Percentiles rank a stretch among this genome's conserved stretches.
Conservation (phyloP, 53 echinoderm and acorn worm genomes). For the Crossaster papposus region DNA sequence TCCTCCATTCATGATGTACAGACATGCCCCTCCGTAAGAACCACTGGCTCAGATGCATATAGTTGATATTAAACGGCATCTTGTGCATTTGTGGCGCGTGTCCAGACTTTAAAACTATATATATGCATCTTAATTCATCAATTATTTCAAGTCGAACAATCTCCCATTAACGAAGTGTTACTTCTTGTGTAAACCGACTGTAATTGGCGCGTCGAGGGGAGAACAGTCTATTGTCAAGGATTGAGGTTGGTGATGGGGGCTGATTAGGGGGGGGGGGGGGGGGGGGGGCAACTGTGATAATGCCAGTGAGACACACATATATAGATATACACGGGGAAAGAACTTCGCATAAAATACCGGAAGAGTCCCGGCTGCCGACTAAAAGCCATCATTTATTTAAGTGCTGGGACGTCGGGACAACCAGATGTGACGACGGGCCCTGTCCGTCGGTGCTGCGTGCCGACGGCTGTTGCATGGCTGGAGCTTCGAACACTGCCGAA, state of each 20-base stretch:
- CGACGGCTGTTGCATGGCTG: conserved; percentile 31
- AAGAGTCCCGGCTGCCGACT: conserved; percentile 16
- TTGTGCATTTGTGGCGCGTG: neutral
- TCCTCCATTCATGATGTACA: no score
- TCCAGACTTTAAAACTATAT: neutral
- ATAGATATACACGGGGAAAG: neutral
- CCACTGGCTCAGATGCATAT: neutral
- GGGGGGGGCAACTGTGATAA: conserved; percentile 3
- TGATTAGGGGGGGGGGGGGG: no score
- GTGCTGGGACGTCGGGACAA: conserved; percentile 54
- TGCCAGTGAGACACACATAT: neutral
- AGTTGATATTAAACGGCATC: neutral
- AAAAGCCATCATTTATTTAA: conserved; percentile 72
- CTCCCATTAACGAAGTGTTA: neutral
- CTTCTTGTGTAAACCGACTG: conserved; percentile 23
- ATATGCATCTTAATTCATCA: neutral
- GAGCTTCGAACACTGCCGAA: neutral
- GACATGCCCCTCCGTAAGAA: neutral
- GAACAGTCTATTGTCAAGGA: no score
- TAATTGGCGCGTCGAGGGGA: neutral
- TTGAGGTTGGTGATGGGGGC: no score
- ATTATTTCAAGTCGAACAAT: neutral
- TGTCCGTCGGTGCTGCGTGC: neutral
- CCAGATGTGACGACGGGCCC: conserved; percentile 50
- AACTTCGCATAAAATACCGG: neutral